Base-by-base conservation (phyloP, 2,888 invertebrate species). In the Drosophila histrio region DNA sequence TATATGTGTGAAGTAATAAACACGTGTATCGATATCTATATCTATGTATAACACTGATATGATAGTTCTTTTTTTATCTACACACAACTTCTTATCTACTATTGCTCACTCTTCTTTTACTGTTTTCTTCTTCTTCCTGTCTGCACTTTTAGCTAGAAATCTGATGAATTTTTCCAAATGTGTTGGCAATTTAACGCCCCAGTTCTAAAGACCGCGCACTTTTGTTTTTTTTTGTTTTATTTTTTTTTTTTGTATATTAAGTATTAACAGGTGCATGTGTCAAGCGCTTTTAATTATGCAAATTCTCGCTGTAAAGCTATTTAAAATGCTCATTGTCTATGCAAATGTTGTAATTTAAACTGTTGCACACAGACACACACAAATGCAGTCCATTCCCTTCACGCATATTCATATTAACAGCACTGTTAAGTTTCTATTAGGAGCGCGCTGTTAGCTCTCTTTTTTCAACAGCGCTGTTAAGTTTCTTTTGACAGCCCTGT, bases 201-300 rank as follows among this genome's bases (percentile, higher is more conserved):
- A 43, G 43, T 44, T 2, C 50, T 34, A 39, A 57, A 65, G 32
- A 44, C n/a, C 39, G 44, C 30, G 17, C 28, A 34, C 22, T 32
- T 24, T 43, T 26, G 5, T 17, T 13, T 44, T 26, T 6, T 44
- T 7, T 44, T 1, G n/a, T 32, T 19, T 8, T 38, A 19, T 5
- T 11, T 38, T 9, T 13, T 5, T n/a, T 17, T 15, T 43, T 9
- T 43, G 4, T 15, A 34, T 17, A 28, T 9, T 52, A 7, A 17
- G 8, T n/a, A 8, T 32, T 6, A 41, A 30, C 43, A 57, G 56
- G 64, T 72, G 73, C 39, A 72, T 52, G 34, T 57, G 72, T 52
- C 72, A 64, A 46, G 26, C 53, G 38, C 24, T 52, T 65, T 53
- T 19, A 47, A 56, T 41, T 46, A 73, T 67, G 36, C 41, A 47